These are phyloP conservation scores for Scyliorhinus canicula DNA, from an alignment of 2,797 vertebrate genomes.

Conservation along the genomic window DNA sequence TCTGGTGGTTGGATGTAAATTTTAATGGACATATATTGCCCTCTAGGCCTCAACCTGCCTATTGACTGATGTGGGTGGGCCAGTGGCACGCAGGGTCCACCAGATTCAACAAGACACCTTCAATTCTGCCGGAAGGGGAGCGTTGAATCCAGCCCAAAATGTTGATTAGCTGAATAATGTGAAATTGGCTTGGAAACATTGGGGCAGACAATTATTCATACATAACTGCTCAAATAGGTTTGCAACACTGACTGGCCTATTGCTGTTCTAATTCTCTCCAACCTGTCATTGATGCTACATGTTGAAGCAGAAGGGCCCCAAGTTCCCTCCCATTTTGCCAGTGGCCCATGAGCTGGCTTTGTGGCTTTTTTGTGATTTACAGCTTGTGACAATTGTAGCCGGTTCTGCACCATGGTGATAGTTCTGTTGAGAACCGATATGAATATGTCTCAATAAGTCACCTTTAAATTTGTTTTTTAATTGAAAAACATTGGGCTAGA, in stretches of 20 bases:
- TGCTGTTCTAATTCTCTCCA: neutral
- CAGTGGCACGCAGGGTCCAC: too few species aligned
- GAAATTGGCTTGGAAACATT: neutral
- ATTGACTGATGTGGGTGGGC: too few species aligned
- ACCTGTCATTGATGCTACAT: neutral
- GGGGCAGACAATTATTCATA: too few species aligned
- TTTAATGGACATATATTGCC: too few species aligned
- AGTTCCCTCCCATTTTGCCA: neutral
- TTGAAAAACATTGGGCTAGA: too few species aligned
- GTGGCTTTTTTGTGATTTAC: neutral
- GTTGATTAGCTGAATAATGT: neutral
- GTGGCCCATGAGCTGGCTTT: neutral
- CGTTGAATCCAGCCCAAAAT: too few species aligned
- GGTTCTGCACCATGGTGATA: neutral
- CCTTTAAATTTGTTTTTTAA: too few species aligned
- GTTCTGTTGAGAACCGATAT: neutral
- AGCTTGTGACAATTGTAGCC: neutral
- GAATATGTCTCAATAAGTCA: neutral
- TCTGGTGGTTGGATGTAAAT: too few species aligned
- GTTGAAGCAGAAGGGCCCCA: neutral
- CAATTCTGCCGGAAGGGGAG: too few species aligned
- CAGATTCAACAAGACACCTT: too few species aligned
- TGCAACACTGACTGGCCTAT: neutral
- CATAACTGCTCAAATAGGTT: neutral
- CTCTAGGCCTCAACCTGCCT: too few species aligned